Evolutionary conservation across 2,113 vertebrate species (phyloP).

Genomic region (Bostrychus sinensis): DNA sequence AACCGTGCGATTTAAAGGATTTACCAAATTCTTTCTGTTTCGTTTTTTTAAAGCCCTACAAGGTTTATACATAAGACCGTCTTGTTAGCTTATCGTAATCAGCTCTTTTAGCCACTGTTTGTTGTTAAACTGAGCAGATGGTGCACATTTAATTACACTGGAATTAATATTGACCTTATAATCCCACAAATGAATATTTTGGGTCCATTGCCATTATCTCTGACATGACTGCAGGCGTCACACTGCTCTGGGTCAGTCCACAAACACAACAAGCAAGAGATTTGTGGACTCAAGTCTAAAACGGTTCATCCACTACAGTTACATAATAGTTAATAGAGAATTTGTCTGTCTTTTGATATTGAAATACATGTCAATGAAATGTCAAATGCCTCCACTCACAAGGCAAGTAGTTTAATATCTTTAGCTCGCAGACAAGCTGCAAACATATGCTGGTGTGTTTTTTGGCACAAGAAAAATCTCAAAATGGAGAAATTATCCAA

Average conservation of each 20-base stretch:
- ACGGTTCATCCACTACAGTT: background rate
- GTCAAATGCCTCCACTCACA: no score
- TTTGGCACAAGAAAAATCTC: no score
- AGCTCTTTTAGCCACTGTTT: background rate
- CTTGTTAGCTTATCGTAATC: background rate
- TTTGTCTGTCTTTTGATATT: no score
- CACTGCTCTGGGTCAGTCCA: slow-evolving; percentile 7
- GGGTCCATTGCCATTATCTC: slow-evolving; percentile 3
- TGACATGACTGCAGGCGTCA: slow-evolving; percentile 1
- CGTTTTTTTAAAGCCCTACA: background rate
- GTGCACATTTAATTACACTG: slow-evolving; percentile 1
- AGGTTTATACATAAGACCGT: background rate
- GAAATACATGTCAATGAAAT: no score
- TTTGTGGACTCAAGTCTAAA: slow-evolving; percentile 11
- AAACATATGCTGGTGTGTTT: no score
- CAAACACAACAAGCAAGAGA: background rate
- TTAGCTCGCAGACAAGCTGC: no score
- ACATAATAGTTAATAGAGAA: background rate
- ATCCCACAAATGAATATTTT: slow-evolving; percentile 9
- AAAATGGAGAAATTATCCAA: no score
- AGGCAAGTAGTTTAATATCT: no score
- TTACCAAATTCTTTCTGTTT: background rate
- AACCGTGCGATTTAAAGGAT: background rate
- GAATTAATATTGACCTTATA: slow-evolving; percentile 4
- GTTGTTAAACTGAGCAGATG: slow-evolving; percentile 5